A percentile compares a stretch with the other conserved stretches of the same genome.
These are phyloP conservation scores for Eretmochelys imbricata DNA, from an alignment of 2,113 vertebrate species.

Conservation along the genomic window DNA sequence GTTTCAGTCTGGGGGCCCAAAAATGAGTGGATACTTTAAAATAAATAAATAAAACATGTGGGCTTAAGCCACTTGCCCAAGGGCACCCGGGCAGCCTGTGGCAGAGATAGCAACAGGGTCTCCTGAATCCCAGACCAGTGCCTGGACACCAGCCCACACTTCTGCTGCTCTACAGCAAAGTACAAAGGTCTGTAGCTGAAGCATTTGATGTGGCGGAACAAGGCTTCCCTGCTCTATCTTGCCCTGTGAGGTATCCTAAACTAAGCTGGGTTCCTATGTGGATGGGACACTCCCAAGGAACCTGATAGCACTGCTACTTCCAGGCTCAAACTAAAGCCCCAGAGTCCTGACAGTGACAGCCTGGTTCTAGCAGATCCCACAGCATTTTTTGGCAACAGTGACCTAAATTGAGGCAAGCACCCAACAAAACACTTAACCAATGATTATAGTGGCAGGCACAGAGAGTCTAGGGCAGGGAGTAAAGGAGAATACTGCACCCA, in stretches of 20 bases:
- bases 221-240: not conserved
- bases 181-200: not conserved
- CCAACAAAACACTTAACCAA: not conserved
- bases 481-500: not conserved
- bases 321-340: too few species aligned
- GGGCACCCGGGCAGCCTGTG: not conserved
- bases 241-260: not conserved
- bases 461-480: not conserved
- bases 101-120: not conserved
- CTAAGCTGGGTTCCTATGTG: not conserved
- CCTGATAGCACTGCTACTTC: too few species aligned
- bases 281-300: accelerated
- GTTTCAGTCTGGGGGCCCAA: not conserved
- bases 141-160: not conserved
- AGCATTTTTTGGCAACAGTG: too few species aligned
- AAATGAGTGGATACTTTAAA: not conserved
- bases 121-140: not conserved
- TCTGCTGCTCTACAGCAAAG: not conserved
- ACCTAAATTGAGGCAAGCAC: too few species aligned
- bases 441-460: not conserved
- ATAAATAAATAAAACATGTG: too few species aligned
- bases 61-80: not conserved
- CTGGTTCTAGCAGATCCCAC: too few species aligned
- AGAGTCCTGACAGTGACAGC: too few species aligned
- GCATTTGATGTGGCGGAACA: not conserved